These are phyloP conservation scores for Dinothrombium tinctorium DNA, from an alignment of 1,140 invertebrate genomes.

Conservation along the genomic window DNA sequence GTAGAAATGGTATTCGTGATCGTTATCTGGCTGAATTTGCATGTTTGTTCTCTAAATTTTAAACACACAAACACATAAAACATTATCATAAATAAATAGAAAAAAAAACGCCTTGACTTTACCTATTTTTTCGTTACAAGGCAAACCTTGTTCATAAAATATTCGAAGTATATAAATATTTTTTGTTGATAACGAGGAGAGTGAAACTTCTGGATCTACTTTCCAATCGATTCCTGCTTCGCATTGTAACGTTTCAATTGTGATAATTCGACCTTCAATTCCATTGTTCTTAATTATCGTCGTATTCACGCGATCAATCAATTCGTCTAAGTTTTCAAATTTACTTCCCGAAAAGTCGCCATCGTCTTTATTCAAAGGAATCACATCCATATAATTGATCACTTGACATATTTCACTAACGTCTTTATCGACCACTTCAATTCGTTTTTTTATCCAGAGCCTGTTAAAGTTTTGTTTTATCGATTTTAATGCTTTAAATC, in stretches of 20 bases:
- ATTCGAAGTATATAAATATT: slow-evolving; percentile 15
- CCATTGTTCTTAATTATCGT: neutral
- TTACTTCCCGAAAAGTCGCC: neutral
- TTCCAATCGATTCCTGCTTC: slow-evolving; percentile 8
- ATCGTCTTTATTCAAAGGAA: neutral
- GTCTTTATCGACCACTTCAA: neutral
- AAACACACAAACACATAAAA: too few species aligned
- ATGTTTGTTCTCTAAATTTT: too few species aligned
- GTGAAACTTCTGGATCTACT: slow-evolving; percentile 8
- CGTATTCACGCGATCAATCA: slow-evolving; percentile 3
- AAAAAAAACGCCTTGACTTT: too few species aligned
- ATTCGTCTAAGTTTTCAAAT: slow-evolving; percentile 6
- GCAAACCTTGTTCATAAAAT: slow-evolving; percentile 13
- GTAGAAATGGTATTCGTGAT: too few species aligned
- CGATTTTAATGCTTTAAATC: neutral
- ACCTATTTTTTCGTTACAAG: slow-evolving; percentile 13
- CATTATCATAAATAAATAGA: too few species aligned
- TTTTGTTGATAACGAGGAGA: slow-evolving; percentile 9
- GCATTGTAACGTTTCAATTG: slow-evolving; percentile 7
- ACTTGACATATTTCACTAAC: neutral
- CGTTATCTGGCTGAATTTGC: too few species aligned
- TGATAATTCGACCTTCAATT: slow-evolving; percentile 7
- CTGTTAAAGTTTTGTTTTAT: too few species aligned
- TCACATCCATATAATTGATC: neutral
- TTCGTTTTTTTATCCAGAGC: neutral